Conservation (phyloP, 2,797 vertebrate genomes). For the Micropoecilia bifurca region DNA sequence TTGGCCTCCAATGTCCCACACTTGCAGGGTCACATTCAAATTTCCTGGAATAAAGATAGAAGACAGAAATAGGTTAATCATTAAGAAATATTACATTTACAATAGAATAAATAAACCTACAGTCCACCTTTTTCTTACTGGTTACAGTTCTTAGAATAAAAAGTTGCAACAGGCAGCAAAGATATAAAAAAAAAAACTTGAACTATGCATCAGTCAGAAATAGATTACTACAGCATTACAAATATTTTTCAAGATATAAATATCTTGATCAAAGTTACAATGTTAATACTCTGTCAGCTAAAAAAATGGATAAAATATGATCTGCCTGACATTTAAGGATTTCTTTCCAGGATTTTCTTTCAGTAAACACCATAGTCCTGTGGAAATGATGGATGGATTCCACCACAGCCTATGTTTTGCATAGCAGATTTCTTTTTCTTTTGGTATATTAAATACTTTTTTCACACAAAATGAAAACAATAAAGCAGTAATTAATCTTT, state of each 20-base stretch:
- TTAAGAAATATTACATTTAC: background rate
- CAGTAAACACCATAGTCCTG: conserved; percentile 43
- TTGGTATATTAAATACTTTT: conserved; percentile 60
- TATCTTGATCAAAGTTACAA: background rate
- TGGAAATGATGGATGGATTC: conserved; percentile 49
- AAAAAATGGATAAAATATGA: conserved; percentile 4
- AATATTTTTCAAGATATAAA: background rate
- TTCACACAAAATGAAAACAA: conserved; percentile 67
- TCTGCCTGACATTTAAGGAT: conserved; percentile 22
- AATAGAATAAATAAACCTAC: background rate
- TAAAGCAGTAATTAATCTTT: conserved; percentile 75
- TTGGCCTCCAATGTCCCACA: conserved; percentile 99
- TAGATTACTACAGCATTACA: background rate
- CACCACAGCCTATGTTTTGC: conserved; percentile 51
- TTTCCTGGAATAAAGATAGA: conserved; percentile 84
- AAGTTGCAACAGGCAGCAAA: background rate
- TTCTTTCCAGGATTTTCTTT: conserved; percentile 41
- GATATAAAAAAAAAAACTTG: background rate
- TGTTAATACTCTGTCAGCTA: conserved; percentile 6
- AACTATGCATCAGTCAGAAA: background rate
- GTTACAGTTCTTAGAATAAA: background rate
- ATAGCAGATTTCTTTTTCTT: conserved; percentile 27
- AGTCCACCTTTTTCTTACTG: background rate
- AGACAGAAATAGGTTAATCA: conserved; percentile 20
- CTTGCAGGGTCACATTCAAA: conserved; percentile 95